Conservation (phyloP, 2,797 vertebrate species). For the Myripristis murdjan region DNA sequence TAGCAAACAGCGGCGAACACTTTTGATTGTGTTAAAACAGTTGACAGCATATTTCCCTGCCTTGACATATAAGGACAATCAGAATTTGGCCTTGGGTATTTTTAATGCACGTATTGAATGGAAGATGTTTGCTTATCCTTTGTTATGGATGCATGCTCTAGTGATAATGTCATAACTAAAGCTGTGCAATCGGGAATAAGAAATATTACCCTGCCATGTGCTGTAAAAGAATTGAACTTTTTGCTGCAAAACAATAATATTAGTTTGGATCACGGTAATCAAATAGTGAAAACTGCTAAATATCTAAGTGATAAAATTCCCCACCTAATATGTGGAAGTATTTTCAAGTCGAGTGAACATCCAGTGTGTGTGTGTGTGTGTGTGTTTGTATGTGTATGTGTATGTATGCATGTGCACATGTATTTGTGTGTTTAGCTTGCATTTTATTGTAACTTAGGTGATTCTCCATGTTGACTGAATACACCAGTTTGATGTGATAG, state of each 20-base stretch:
- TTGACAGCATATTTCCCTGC: constrained; percentile 38
- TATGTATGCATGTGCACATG: neutral
- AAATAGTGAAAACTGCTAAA: constrained; percentile 7
- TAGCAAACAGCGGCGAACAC: constrained; percentile 1
- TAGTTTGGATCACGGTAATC: constrained; percentile 18
- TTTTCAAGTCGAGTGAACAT: constrained; percentile 15
- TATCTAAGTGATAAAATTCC: neutral
- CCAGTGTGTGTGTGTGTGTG: constrained; percentile 16
- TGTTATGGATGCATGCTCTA: constrained; percentile 20
- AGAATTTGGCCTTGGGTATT: constrained; percentile 45
- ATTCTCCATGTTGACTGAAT: neutral
- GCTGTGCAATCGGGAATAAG: constrained; percentile 18
- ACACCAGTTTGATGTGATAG: neutral
- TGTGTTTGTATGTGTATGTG: neutral
- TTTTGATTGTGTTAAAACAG: constrained; percentile 44
- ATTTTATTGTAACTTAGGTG: neutral
- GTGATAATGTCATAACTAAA: constrained; percentile 24
- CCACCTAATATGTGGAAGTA: neutral
- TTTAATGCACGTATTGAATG: constrained; percentile 37
- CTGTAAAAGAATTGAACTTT: neutral
- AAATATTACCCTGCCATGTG: neutral
- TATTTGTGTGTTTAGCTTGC: neutral
- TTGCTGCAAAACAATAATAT: constrained; percentile 8
- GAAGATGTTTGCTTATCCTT: constrained; percentile 23
- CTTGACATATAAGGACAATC: constrained; percentile 61